Evolutionary conservation across 1,140 invertebrate species (phyloP), one percentile per base, ranked within the genome.

Genomic region (Harlomillsia oculata): DNA sequence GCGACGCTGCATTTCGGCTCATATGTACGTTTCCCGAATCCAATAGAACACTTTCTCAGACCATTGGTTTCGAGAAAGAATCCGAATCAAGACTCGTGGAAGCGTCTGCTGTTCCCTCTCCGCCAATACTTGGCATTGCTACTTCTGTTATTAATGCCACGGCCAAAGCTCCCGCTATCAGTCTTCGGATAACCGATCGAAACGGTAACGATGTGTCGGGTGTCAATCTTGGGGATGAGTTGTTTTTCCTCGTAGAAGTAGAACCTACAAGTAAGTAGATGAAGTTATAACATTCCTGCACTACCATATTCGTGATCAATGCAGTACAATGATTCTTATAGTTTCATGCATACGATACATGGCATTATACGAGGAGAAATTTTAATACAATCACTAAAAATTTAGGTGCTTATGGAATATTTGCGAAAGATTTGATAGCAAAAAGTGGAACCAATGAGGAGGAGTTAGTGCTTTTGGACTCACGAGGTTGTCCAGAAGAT

Each of bases 361-460:
- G n/a, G n/a, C n/a, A n/a, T n/a, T n/a, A n/a, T n/a, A n/a, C n/a
- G n/a, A n/a, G n/a, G n/a, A n/a, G n/a, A n/a, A n/a, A n/a, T n/a
- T n/a, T n/a, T n/a, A n/a, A n/a, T n/a, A n/a, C n/a, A n/a, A n/a
- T n/a, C n/a, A n/a, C n/a, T n/a, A n/a, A n/a, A n/a, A n/a, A n/a
- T n/a, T n/a, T 13, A 63, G 61, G 58, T 45, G 63, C 63, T 16
- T 65, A 65, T 46, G 63, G 63, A 3, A 41, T 65, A 41, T 58
- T 65, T 26, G 63, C 60, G 18, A 46, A 49, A 43, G 63, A 65
- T 41, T 50, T 65, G 18, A 37, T 65, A 21, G 63, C 63, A 5
- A 62, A 59, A 50, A 65, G 63, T 52, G 63, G 63, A 50, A 65
- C 63, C 25, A 65, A 65, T 36, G 59, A 65, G 50, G 63, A 65